Evolutionary conservation across 2,113 vertebrate genomes (phyloP), one percentile per base, ranked within the genome.

Genomic region (Otolemur garnettii): DNA sequence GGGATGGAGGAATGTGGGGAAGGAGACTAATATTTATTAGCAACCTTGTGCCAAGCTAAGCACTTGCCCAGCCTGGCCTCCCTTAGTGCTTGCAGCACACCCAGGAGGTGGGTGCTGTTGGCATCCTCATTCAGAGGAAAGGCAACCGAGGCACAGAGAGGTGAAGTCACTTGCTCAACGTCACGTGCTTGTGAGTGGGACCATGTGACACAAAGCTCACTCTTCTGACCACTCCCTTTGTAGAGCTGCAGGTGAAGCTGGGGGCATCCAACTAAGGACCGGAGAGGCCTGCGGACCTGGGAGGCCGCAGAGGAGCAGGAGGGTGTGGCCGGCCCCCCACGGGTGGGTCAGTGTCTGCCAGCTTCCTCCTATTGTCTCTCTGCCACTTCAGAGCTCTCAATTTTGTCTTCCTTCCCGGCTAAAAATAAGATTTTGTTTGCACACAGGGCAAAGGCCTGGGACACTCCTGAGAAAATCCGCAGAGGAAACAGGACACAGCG

Each of bases 341-440:
- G 17, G 0, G 71, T 88, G 93, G 91, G 97, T 97, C 98, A 98
- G 98, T 98, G 96, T 99, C 99, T 98, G 93, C 98, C 96, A 98
- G 89, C 98, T 99, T 99, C 99, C 99, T 98, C 95, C 97, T 97
- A 99, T 99, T 99, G 99, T 99, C 97, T 98, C 87, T 97, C 91
- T 95, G 60, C 93, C 69, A 93, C 68, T 96, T 79, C 8, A 45
- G 66, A 84, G 95, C 53, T 81, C 91, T 91, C n/a, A 68, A 68
- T 97, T 97, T 98, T 98, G 98, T 98, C 98, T 98, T 98, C 97
- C 98, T 98, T 98, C 96, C 91, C 42, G 98, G 98, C 98, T 99
- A 99, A 99, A 99, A 99, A 99, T 99, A 99, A 98, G 97, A 98
- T 98, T 99, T 99, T 99, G 99, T 99, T 99, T 99, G 98, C 97